Evolutionary conservation across 2,113 vertebrate genomes (phyloP).

Genomic region (Promerops cafer): DNA sequence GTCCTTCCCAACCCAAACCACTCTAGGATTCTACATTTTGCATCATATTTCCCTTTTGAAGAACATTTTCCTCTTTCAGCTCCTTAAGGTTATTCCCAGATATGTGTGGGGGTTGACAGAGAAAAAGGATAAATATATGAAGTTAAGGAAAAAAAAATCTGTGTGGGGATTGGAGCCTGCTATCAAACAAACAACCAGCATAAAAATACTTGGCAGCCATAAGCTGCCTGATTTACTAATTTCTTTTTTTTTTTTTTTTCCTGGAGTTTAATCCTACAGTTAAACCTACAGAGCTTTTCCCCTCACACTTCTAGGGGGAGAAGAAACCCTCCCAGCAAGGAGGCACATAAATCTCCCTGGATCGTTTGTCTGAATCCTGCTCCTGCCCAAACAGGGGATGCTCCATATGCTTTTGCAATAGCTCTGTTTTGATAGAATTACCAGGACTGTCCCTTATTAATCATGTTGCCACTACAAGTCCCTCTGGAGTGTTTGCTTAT

Average conservation of each 20-base stretch:
- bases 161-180: not conserved
- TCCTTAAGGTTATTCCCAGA: not conserved
- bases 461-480: constrained; percentile 42
- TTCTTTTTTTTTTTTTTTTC: not conserved
- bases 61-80: not conserved
- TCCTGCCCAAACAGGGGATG: not conserved
- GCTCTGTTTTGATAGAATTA: constrained; percentile 28
- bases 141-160: not conserved
- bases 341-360: not conserved
- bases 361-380: not conserved
- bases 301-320: not conserved
- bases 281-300: not conserved
- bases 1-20: not conserved
- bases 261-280: not conserved
- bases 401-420: constrained; percentile 49
- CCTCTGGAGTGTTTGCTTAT: constrained; percentile 20
- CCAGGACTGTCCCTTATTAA: constrained; percentile 44
- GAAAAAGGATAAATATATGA: not conserved
- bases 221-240: not conserved
- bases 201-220: not conserved
- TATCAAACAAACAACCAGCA: not conserved
- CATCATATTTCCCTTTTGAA: not conserved
- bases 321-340: not conserved
- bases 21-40: not conserved
- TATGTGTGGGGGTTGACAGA: not conserved